A percentile compares a stretch with the other conserved stretches of the same genome.
These are phyloP conservation scores for Felis catus DNA, from an alignment of 2,113 vertebrate genomes.

Conservation along the genomic window F.catus_Fca126_mat1.0 CM031413.1:79596501-79597000, in stretches of 20 bases:
- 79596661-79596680: not conserved
- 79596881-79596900: not conserved
- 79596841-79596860: not conserved
- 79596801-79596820: not conserved
- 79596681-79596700: not conserved
- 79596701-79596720: not conserved
- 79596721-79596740: not conserved
- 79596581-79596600: slow-evolving; percentile 1
- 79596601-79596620: not conserved
- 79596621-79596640: not conserved
- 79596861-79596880: not conserved
- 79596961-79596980: not conserved
- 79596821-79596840: not conserved
- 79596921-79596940: not conserved
- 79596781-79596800: not conserved
- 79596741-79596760: not conserved
- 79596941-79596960: not conserved
- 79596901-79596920: not conserved
- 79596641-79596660: not conserved
- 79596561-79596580: not conserved
- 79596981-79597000: not conserved
- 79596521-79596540: not conserved
- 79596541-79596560: not conserved
- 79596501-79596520: not conserved
- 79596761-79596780: not conserved